phyloP scores from a whole-genome alignment of 2,888 invertebrate genomes.

The Tachina fera region DNA sequence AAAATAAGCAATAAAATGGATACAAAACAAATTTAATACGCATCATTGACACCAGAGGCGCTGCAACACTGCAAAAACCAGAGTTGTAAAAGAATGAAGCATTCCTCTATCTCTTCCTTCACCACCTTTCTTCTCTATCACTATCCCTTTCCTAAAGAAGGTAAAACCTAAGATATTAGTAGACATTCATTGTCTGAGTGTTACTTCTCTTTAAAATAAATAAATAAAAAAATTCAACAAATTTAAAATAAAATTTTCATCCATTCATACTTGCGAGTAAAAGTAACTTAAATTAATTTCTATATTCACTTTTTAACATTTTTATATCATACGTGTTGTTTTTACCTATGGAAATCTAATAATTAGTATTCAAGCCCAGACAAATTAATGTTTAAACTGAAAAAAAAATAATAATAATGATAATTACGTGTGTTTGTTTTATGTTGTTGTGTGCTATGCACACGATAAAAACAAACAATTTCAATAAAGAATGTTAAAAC shows the following conservation, averaged over 20 bases:
- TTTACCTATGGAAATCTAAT: constrained; percentile 50
- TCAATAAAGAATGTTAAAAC: constrained; percentile 24
- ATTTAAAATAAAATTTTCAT: not conserved
- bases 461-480: constrained; percentile 30
- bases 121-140: too few relatives aligned
- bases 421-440: constrained; percentile 37
- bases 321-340: constrained; percentile 52
- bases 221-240: too few relatives aligned
- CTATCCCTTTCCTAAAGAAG: too few relatives aligned
- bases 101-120: too few relatives aligned
- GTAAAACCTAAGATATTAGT: too few relatives aligned
- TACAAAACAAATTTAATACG: too few relatives aligned
- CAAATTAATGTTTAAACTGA: constrained; percentile 35
- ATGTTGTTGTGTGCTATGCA: constrained; percentile 20
- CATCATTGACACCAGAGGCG: too few relatives aligned
- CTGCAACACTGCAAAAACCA: too few relatives aligned
- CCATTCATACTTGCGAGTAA: constrained; percentile 16
- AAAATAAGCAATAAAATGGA: too few relatives aligned
- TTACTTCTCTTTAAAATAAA: too few relatives aligned
- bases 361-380: constrained; percentile 58
- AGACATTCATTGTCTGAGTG: too few relatives aligned
- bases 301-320: constrained; percentile 20
- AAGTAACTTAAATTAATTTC: constrained; percentile 51
- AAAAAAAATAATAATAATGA: constrained; percentile 17
- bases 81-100: too few relatives aligned